phyloP scores from a whole-genome alignment of 2,113 vertebrate species.

The Saccopteryx leptura region DNA sequence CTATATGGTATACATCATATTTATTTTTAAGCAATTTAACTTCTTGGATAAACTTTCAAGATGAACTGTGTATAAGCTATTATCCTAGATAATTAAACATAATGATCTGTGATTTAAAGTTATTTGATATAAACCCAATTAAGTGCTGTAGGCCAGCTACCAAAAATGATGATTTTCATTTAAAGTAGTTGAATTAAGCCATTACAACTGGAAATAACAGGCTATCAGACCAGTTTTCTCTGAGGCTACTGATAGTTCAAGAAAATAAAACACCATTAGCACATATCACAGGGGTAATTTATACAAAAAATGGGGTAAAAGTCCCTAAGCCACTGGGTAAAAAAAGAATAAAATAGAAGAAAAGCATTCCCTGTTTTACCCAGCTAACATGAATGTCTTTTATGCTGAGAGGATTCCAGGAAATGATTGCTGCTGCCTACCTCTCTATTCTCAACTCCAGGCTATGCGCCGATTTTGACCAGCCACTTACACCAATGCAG shows the following conservation, averaged over 20 bases:
- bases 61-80: constrained; percentile 24
- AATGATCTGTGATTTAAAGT: constrained; percentile 48
- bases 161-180: constrained; percentile 24
- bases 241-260: not conserved
- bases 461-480: not conserved
- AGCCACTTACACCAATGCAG: not conserved
- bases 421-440: not conserved
- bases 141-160: constrained; percentile 5
- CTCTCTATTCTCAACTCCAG: not conserved
- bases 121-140: constrained; percentile 65
- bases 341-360: not conserved
- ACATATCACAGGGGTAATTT: not conserved
- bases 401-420: not conserved
- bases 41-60: constrained; percentile 47
- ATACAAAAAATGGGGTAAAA: constrained; percentile 25
- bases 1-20: not conserved
- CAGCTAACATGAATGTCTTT: not conserved
- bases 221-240: not conserved
- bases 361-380: not conserved
- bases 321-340: not conserved
- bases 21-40: constrained; percentile 51
- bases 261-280: constrained; percentile 36
- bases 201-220: not conserved
- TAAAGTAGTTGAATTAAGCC: constrained; percentile 46
- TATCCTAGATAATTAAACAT: constrained; percentile 30